phyloP scores from a whole-genome alignment of 2,113 vertebrate species.

The Monopterus albus region DNA sequence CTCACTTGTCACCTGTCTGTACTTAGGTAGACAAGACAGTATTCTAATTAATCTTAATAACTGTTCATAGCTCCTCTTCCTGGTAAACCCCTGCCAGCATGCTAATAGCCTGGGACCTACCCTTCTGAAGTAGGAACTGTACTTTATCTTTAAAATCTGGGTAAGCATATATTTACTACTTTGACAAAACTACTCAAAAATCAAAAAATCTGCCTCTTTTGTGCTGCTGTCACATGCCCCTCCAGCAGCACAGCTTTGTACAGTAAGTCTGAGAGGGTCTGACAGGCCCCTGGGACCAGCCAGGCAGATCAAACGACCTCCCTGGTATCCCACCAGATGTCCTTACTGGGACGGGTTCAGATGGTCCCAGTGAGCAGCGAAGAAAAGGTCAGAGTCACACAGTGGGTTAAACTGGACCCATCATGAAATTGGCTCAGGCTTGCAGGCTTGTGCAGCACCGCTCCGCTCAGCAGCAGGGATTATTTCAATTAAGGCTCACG shows the following conservation, averaged over 20 bases:
- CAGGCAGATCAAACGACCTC: conserved; percentile 72
- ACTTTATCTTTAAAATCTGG: not conserved
- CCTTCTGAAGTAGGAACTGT: not conserved
- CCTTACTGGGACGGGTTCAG: conserved; percentile 77
- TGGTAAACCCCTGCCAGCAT: too few relatives aligned
- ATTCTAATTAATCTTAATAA: too few relatives aligned
- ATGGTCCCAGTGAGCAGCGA: conserved; percentile 81
- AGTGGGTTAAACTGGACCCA: conserved; percentile 86
- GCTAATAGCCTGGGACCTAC: not conserved
- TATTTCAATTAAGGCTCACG: conserved; percentile 78
- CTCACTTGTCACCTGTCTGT: too few relatives aligned
- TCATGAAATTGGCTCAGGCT: conserved; percentile 78
- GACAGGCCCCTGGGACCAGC: conserved; percentile 69
- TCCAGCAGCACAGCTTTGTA: conserved; percentile 41
- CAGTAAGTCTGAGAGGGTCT: conserved; percentile 47
- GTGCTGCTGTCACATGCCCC: conserved; percentile 28
- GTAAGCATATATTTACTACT: not conserved
- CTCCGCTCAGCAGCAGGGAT: conserved; percentile 63
- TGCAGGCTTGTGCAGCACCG: conserved; percentile 40
- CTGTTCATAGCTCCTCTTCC: too few relatives aligned
- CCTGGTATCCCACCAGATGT: conserved; percentile 80
- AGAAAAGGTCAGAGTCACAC: conserved; percentile 84
- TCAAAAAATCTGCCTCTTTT: not conserved
- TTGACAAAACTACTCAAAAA: not conserved
- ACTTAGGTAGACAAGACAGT: too few relatives aligned